These are phyloP conservation scores for Bilobella aurantiaca DNA, from an alignment of 1,140 invertebrate genomes.

Conservation along the genomic window DNA sequence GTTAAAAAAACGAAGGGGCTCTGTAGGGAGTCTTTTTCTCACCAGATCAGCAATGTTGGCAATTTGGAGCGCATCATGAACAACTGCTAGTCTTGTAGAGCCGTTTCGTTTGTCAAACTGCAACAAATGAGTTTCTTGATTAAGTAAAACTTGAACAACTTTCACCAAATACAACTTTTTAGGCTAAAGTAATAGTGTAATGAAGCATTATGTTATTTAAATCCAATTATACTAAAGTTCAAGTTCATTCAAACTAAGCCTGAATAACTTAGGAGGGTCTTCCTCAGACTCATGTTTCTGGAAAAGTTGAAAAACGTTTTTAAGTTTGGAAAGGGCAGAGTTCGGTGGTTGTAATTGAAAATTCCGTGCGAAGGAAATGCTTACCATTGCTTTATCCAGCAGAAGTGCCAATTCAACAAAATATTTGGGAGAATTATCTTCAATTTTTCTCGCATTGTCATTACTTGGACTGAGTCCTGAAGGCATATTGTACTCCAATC, in stretches of 20 bases:
- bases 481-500: conserved; percentile 56
- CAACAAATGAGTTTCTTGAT: not conserved
- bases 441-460: conserved; percentile 7
- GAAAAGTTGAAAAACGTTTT: too few species aligned
- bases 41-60: conserved; percentile 93
- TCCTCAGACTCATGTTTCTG: too few species aligned
- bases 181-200: too few species aligned
- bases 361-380: conserved; percentile 21
- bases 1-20: not conserved
- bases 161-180: too few species aligned
- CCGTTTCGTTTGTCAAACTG: conserved; percentile 82
- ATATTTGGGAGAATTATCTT: conserved; percentile 69
- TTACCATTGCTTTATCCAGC: conserved; percentile 81
- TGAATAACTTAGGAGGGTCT: too few species aligned
- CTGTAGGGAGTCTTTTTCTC: not conserved
- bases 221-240: too few species aligned
- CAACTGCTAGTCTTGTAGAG: conserved; percentile 74
- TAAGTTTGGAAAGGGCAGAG: not conserved
- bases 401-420: conserved; percentile 78
- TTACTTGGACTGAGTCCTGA: conserved; percentile 49
- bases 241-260: too few species aligned
- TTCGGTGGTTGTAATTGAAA: not conserved
- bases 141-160: too few species aligned
- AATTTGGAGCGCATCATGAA: conserved; percentile 89
- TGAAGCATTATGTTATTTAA: too few species aligned